Base-by-base conservation (phyloP, 2,797 vertebrate genomes). In the Eulemur rubriventer region DNA sequence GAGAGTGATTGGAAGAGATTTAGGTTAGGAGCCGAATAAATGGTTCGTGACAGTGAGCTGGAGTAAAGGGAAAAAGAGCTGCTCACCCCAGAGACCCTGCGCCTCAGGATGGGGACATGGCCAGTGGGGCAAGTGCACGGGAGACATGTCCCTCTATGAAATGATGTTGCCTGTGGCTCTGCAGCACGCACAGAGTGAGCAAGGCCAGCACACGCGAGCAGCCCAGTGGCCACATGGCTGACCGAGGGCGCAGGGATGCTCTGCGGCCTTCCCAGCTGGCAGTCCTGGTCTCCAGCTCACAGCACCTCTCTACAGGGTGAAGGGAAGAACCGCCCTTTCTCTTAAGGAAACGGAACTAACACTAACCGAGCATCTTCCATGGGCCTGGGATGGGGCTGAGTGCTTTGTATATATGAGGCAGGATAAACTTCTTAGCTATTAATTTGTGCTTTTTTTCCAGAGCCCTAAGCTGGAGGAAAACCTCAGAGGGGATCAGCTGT, bases 1-100 rank as follows among this genome's bases (percentile, higher is more conserved):
- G 22, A 65, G 35, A 16, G 43, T 14, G 70, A 38, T 35, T 0
- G 2, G n/a, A 13, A 12, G 1, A 2, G n/a, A n/a, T 46, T 28
- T 81, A 24, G 38, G 65, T 81, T 48, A 30, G 3, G 3, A 38
- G 50, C 61, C 7, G 28, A 69, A 65, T 33, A 69, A 78, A 41
- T 18, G 33, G 30, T 50, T 81, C n/a, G 6, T 26, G 57, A 46
- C 41, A 33, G n/a, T 2, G n/a, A 33, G 13, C n/a, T n/a, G 43
- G 79, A 73, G 63, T 12, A 17, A 63, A 41, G 69, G 18, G 55
- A 30, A 50, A 24, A 33, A 35, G 9, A 35, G 9, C 41, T 20
- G 59, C 55, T 63, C n/a, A 18, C 41, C 17, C 13, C n/a, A 33
- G 41, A 83, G 26, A 18, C 43, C 90, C 43, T 55, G 12, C 18